Percentiles rank a stretch among this genome's conserved stretches.
Evolutionary conservation across 1,140 invertebrate genomes (phyloP).

Genomic region (Heliconius melpomene): DNA sequence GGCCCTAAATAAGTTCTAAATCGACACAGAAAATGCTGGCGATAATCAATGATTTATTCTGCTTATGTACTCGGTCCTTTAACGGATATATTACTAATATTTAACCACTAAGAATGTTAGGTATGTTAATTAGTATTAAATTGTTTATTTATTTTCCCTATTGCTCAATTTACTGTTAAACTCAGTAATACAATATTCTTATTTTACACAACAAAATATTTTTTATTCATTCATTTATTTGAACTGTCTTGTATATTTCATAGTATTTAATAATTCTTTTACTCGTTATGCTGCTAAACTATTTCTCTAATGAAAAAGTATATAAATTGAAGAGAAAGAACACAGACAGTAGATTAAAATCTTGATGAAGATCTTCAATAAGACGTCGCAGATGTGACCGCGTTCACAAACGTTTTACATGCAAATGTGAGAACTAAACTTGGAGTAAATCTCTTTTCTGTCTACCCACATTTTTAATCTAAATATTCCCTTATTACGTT

Average conservation of each 20-base stretch:
- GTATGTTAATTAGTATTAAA: not conserved
- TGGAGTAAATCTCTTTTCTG: conserved; percentile 18
- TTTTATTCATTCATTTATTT: too few species aligned
- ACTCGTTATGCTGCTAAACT: not conserved
- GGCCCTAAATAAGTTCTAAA: too few species aligned
- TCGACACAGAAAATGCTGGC: too few species aligned
- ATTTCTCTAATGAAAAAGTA: not conserved
- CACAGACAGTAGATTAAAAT: conserved; percentile 11
- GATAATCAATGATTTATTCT: not conserved
- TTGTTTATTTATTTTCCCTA: not conserved
- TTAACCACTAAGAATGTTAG: not conserved
- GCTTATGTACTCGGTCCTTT: not conserved
- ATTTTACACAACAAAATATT: not conserved
- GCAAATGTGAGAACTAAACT: conserved; percentile 42
- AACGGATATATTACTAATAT: not conserved
- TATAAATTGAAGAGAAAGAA: not conserved
- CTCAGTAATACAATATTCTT: not conserved
- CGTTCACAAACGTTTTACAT: conserved; percentile 40
- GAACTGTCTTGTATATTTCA: not conserved
- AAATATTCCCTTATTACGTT: conserved; percentile 16
- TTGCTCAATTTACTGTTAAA: not conserved
- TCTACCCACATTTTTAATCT: conserved; percentile 39
- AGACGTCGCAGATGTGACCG: conserved; percentile 33
- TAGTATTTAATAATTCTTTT: not conserved
- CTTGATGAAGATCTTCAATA: conserved; percentile 9